These are phyloP conservation scores for Eupithecia inturbata DNA, from an alignment of 2,888 invertebrate genomes.

Conservation along the genomic window DNA sequence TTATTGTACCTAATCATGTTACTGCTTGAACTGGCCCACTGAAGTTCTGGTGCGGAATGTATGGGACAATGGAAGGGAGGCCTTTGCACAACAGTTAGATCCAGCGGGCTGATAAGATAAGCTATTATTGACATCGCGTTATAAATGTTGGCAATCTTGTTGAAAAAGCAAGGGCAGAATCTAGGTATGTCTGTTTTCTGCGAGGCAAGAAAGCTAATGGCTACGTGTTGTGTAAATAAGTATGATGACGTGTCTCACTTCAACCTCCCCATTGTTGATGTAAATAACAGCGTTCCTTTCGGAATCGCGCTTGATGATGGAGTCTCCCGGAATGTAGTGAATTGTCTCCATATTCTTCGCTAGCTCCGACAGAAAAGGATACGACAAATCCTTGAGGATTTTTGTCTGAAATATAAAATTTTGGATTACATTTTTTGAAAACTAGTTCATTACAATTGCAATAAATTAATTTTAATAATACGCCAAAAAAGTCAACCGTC, in stretches of 20 bases:
- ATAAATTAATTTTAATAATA: too few relatives aligned
- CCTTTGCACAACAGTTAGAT: too few relatives aligned
- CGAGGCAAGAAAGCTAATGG: neutral
- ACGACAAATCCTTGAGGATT: conserved; percentile 65
- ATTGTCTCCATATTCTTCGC: conserved; percentile 69
- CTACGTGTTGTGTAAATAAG: neutral
- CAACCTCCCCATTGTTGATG: conserved; percentile 71
- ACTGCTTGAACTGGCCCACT: too few relatives aligned
- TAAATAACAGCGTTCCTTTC: conserved; percentile 65
- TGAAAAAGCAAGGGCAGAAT: neutral
- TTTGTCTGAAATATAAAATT: conserved; percentile 54
- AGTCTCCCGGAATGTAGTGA: conserved; percentile 72
- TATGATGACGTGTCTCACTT: conserved; percentile 49
- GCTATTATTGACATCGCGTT: too few relatives aligned
- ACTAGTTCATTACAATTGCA: neutral
- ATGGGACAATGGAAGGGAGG: too few relatives aligned
- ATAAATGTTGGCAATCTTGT: neutral
- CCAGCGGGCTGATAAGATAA: too few relatives aligned
- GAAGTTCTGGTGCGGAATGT: too few relatives aligned
- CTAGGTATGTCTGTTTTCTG: neutral
- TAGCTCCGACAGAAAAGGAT: conserved; percentile 67
- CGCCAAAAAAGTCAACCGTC: neutral
- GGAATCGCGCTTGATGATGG: conserved; percentile 64
- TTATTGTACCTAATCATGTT: too few relatives aligned
- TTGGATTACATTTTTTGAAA: neutral